These are phyloP conservation scores for Muschampia plurimacula DNA, from an alignment of 2,888 invertebrate species.

Conservation along the genomic window DNA sequence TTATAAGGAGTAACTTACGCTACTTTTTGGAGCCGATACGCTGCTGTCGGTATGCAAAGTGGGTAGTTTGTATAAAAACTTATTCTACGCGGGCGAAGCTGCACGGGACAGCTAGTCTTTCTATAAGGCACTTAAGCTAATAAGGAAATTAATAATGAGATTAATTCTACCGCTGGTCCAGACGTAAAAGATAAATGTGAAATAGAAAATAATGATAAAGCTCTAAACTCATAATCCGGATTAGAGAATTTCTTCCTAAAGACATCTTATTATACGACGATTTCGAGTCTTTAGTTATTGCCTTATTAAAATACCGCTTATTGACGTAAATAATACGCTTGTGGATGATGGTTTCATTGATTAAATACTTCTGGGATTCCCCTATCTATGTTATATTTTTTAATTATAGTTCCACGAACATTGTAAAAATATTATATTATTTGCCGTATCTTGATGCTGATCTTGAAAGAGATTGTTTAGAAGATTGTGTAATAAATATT, in stretches of 20 bases:
- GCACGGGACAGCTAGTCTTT: too few relatives aligned
- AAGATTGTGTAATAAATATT: too few relatives aligned
- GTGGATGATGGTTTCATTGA: neutral
- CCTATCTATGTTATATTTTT: neutral
- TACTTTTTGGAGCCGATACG: too few relatives aligned
- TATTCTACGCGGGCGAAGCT: too few relatives aligned
- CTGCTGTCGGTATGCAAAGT: too few relatives aligned
- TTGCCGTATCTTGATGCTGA: too few relatives aligned
- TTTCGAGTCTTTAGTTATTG: slow-evolving; percentile 16
- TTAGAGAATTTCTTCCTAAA: slow-evolving; percentile 21
- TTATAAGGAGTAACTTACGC: too few relatives aligned
- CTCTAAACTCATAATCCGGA: slow-evolving; percentile 23
- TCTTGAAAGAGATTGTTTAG: too few relatives aligned
- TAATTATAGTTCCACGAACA: too few relatives aligned
- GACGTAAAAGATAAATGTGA: slow-evolving; percentile 18
- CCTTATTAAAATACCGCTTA: slow-evolving; percentile 23
- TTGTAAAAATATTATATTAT: too few relatives aligned
- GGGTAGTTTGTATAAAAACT: too few relatives aligned
- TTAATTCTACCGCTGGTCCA: slow-evolving; percentile 6
- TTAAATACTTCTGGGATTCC: neutral
- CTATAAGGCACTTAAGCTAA: neutral
- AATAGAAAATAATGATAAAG: slow-evolving; percentile 25
- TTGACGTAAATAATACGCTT: slow-evolving; percentile 11
- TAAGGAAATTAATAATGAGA: slow-evolving; percentile 12
- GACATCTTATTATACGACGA: slow-evolving; percentile 23